Evolutionary conservation across 2,888 invertebrate species (phyloP), one percentile per base, ranked within the genome.

Genomic region (Camptogramma bilineatum): DNA sequence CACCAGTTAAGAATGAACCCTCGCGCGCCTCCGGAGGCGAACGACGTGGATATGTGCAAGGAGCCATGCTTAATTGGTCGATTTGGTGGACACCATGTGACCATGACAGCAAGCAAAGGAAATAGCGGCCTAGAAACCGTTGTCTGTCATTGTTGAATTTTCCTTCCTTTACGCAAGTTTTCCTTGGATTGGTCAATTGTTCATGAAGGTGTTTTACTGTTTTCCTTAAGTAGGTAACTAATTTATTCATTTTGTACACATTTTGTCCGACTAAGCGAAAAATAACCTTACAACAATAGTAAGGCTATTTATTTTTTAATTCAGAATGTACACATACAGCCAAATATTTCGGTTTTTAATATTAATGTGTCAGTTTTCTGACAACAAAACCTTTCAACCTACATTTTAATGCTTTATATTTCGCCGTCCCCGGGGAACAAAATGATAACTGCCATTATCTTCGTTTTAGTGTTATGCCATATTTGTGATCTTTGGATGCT

Each of bases 61-160:
- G 61, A 55, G 47, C 71, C 28, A 71, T 76, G 65, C 75, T 77
- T 68, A 52, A 46, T 56, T 80, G 79, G 82, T 62, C 73, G 56
- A 62, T 50, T 34, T 62, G 56, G 48, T 50, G 55, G 55, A 56
- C 54, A 58, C 64, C 76, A 77, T 69, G 72, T 79, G 83, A 79
- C 85, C 84, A 71, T 85, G 82, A 80, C 80, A 77, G 71, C 73
- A 73, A 64, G 68, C 72, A 69, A 71, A 88, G 88, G 87, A 87
- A 87, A 82, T 73, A 71, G 74, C 77, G 83, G 74, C 85, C 83
- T 82, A 87, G 73, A 84, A 84, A 78, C 74, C 71, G 73, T 60
- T 70, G 74, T 62, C 75, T 73, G 75, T 73, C 78, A 77, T 78
- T 80, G 74, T 75, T 77, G 70, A 82, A 79, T 85, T 88, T 87